Evolutionary conservation across 2,113 vertebrate genomes (phyloP).

Genomic region (Fukomys damarensis): DNA sequence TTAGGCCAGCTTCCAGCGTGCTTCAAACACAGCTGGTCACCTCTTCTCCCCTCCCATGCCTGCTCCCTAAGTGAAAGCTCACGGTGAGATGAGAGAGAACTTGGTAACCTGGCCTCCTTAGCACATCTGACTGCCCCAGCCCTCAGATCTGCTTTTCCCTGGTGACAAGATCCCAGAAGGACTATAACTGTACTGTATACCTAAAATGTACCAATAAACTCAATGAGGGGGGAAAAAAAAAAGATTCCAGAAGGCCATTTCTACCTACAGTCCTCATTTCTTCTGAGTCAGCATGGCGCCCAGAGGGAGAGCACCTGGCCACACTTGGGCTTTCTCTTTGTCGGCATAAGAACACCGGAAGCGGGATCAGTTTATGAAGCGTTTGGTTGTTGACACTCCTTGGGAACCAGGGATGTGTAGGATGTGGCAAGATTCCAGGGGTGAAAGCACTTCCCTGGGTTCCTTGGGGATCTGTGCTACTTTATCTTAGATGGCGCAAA

Average conservation of each 20-base stretch:
- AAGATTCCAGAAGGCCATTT: not conserved
- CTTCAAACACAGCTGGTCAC: not conserved
- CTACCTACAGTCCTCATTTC: not conserved
- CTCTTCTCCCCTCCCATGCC: not conserved
- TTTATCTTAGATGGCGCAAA: not conserved
- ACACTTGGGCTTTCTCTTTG: not conserved
- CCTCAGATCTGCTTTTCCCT: not conserved
- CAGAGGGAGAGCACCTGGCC: conserved; percentile 2
- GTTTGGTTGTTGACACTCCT: conserved; percentile 79
- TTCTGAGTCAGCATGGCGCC: not conserved
- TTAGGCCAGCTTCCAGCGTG: not conserved
- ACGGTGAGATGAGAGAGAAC: not conserved
- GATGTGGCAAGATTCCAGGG: conserved; percentile 4
- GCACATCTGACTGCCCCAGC: not conserved
- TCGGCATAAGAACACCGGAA: conserved; percentile 11
- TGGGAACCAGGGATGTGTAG: conserved; percentile 48
- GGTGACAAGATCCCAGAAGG: not conserved
- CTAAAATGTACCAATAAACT: too few species aligned
- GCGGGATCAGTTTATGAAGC: conserved; percentile 54
- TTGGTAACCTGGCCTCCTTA: not conserved
- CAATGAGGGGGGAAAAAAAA: too few species aligned
- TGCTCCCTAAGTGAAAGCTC: not conserved
- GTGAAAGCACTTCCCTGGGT: not conserved
- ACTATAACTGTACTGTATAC: too few species aligned
- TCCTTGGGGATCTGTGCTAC: not conserved